Evolutionary conservation across 2,113 vertebrate species (phyloP).

Genomic region (Heptranchias perlo): DNA sequence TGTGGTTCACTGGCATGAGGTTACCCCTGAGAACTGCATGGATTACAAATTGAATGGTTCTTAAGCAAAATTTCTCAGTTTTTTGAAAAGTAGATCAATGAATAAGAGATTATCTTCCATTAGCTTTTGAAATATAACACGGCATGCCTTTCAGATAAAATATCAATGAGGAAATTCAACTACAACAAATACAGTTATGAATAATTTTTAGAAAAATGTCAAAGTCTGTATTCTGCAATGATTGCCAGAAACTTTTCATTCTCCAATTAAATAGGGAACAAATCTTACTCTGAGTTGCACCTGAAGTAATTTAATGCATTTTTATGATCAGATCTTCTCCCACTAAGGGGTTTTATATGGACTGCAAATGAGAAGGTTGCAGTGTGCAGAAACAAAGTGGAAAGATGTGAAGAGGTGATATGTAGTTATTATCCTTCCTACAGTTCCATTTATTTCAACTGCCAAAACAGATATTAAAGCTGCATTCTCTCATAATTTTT

Average conservation of each 20-base stretch:
- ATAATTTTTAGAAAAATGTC: not conserved
- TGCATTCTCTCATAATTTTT: not conserved
- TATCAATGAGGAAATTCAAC: not conserved
- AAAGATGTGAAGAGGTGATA: not conserved
- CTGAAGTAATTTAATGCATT: too few relatives aligned
- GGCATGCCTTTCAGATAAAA: not conserved
- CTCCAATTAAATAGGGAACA: not conserved
- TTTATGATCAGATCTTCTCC: not conserved
- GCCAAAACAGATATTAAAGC: not conserved
- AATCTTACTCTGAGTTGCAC: not conserved
- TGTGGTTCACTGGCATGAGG: not conserved
- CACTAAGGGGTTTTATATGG: not conserved
- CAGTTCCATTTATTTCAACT: not conserved
- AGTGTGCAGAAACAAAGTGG: not conserved
- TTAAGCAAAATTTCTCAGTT: not conserved
- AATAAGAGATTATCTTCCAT: not conserved
- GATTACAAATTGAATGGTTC: not conserved
- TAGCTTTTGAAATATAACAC: not conserved
- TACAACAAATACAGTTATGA: not conserved
- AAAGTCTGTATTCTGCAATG: not conserved
- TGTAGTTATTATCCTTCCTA: not conserved
- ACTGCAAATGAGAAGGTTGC: not conserved
- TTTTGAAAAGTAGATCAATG: not conserved
- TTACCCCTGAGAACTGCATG: not conserved
- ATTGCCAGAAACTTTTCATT: not conserved